Conservation (phyloP, 2,797 vertebrate species). For the Ctenochaetus hawaiiensis region DNA sequence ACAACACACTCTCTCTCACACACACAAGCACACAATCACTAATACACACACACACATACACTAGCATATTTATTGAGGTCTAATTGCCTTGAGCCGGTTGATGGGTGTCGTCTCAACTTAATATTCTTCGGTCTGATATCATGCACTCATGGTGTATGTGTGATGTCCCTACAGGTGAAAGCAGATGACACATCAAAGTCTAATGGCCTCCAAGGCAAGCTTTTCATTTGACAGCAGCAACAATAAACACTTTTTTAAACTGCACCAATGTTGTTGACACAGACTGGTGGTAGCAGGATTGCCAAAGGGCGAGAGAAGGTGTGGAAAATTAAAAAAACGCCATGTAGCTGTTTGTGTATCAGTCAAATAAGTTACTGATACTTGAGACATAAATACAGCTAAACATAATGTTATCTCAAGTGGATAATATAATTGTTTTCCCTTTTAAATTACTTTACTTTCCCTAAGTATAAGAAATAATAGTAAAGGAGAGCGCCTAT, state of each 20-base stretch:
- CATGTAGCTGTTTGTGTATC: background rate
- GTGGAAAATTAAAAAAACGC: background rate
- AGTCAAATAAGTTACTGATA: background rate
- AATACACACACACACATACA: constrained; percentile 1
- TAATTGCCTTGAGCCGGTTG: constrained; percentile 43
- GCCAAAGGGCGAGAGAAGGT: background rate
- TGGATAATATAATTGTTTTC: background rate
- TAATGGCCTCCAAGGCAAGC: background rate
- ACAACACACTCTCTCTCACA: background rate
- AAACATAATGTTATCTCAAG: background rate
- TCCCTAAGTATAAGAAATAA: background rate
- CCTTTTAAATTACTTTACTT: background rate
- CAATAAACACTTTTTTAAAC: background rate
- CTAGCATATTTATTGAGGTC: constrained; percentile 20
- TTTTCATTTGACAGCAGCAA: background rate
- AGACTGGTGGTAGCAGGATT: background rate
- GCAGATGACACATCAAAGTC: background rate
- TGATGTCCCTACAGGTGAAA: constrained; percentile 13
- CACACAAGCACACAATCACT: background rate
- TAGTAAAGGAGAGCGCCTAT: too few species aligned
- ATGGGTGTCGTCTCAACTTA: constrained; percentile 35
- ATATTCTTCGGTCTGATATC: constrained; percentile 39
- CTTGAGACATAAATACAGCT: background rate
- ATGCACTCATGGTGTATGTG: background rate
- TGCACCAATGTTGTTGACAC: background rate